A percentile compares a stretch with the other conserved stretches of the same genome.
Evolutionary conservation across 2,113 vertebrate genomes (phyloP).

Genomic region (Pomatorhinus ruficollis): DNA sequence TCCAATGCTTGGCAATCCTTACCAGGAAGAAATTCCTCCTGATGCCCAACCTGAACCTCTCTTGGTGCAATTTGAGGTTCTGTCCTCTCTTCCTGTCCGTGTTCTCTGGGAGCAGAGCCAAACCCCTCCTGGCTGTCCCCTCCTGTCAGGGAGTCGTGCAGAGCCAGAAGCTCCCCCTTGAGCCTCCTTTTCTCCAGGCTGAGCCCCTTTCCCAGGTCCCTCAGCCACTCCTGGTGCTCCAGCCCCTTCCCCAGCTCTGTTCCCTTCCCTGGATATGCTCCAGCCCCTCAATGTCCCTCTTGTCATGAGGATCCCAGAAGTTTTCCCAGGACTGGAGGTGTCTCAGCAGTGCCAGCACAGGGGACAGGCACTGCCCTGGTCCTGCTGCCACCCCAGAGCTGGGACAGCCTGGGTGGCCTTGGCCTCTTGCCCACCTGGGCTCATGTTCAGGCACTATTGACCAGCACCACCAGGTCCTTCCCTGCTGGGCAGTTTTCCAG

Average conservation of each 20-base stretch:
- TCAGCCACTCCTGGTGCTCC: too few relatives aligned
- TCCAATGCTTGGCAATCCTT: not conserved
- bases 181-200: too few relatives aligned
- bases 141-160: not conserved
- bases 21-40: not conserved
- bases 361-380: not conserved
- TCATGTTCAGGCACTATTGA: not conserved
- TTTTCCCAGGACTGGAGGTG: not conserved
- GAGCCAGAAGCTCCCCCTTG: too few relatives aligned
- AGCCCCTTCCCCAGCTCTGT: not conserved
- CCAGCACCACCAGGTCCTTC: not conserved
- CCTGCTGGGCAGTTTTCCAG: not conserved
- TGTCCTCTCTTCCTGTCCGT: not conserved
- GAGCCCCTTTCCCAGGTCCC: too few relatives aligned
- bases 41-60: not conserved
- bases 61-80: fast-evolving
- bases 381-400: not conserved
- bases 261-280: not conserved
- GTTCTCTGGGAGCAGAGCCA: not conserved
- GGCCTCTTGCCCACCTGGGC: not conserved
- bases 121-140: fast-evolving
- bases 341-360: not conserved
- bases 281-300: not conserved
- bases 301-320: not conserved
- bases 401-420: fast-evolving